Conservation (phyloP, 53 echinoderm and acorn worm species). For the Glandiceps talaboti region DNA sequence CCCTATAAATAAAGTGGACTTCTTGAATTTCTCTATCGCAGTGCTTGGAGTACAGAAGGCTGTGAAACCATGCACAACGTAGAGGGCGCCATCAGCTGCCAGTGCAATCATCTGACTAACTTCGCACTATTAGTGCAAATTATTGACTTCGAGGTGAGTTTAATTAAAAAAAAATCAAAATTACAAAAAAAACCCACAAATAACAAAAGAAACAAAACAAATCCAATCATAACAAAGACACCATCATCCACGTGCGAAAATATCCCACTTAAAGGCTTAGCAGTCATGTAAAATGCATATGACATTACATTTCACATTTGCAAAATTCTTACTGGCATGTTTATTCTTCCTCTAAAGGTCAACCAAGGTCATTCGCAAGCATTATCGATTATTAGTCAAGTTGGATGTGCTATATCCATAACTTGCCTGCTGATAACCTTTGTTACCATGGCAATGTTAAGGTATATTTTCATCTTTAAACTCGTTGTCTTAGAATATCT, state of each 20-base stretch:
- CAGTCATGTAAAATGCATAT: neutral
- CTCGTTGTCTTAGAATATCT: too few relatives aligned
- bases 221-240: too few relatives aligned
- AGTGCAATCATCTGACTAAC: neutral
- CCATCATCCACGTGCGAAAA: too few relatives aligned
- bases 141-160: neutral
- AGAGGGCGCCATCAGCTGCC: neutral
- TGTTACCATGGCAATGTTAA: neutral
- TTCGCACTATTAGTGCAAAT: neutral
- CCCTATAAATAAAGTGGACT: too few relatives aligned
- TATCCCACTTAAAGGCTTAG: neutral
- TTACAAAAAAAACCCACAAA: too few relatives aligned
- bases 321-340: too few relatives aligned
- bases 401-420: neutral
- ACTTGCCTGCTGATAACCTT: neutral
- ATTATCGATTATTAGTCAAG: neutral
- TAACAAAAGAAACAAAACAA: too few relatives aligned
- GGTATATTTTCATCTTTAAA: too few relatives aligned
- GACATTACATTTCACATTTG: neutral
- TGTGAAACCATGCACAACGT: neutral
- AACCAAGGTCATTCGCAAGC: neutral
- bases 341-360: neutral
- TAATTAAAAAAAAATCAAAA: too few relatives aligned
- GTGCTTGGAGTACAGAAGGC: neutral
- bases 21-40: too few relatives aligned